A percentile compares a stretch with the other conserved stretches of the same genome.
Evolutionary conservation across 2,113 vertebrate genomes (phyloP).

Genomic region (human): GRCh38 chr7:104952001-104952500

Average conservation of each 20-base stretch:
- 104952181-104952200: neutral
- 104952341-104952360: neutral
- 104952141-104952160: neutral
- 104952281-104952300: neutral
- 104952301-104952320: neutral
- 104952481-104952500: neutral
- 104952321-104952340: neutral
- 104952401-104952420: neutral
- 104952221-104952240: neutral
- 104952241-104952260: neutral
- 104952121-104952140: neutral
- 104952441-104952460: neutral
- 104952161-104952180: neutral
- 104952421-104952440: neutral
- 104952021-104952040: neutral
- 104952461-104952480: neutral
- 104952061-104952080: neutral
- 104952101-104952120: neutral
- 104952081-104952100: neutral
- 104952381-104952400: neutral
- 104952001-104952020: constrained; percentile 2
- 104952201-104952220: neutral
- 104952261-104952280: neutral
- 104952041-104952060: neutral
- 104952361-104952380: neutral